Evolutionary conservation across 2,888 invertebrate genomes (phyloP), one percentile per base, ranked within the genome.

Genomic region (Drosophila imparisetae): DNA sequence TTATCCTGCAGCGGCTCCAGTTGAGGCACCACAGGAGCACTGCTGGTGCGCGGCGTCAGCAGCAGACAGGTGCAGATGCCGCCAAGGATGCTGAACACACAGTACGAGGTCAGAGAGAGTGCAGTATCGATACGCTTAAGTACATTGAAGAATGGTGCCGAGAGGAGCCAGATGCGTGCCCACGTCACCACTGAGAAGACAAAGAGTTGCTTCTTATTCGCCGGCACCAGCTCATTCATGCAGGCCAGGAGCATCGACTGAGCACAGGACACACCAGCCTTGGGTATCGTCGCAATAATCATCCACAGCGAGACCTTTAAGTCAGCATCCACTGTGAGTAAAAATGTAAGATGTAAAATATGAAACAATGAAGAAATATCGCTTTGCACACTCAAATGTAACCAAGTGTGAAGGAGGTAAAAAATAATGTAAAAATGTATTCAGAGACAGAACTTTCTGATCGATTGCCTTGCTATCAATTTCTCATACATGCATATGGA

Each of bases 221-320:
- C 73, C 68, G 93, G 92, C 83, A 93, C 90, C 34, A 93, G 75
- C 67, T 93, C 93, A 15, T 91, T 84, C 78, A 93, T 92, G 78
- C 93, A 93, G 64, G 93, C 93, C 55, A 92, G 72, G 10, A 93
- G 77, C 90, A 93, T 92, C 24, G 93, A 93, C 67, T 93, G 92
- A 52, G 92, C 93, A 62, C 93, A 91, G n/a, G 93, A 93, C 1
- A 93, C 92, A 1, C 90, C 92, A 5, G 92, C 91, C 77, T 93
- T 93, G 5, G 93, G 91, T 61, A 93, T 85, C 48, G 92, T 92
- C 38, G 93, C 91, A 45, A 93, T 92, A 34, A 92, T 83, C 92
- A 93, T 93, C 91, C 93, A 92, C 2, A 93, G 73, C 0, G 89
- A 80, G 8, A 92, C 91, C 65, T 90, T 90, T 1, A 91, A 80